phyloP scores from a whole-genome alignment of 2,113 vertebrate genomes.

The Nanger granti region DNA sequence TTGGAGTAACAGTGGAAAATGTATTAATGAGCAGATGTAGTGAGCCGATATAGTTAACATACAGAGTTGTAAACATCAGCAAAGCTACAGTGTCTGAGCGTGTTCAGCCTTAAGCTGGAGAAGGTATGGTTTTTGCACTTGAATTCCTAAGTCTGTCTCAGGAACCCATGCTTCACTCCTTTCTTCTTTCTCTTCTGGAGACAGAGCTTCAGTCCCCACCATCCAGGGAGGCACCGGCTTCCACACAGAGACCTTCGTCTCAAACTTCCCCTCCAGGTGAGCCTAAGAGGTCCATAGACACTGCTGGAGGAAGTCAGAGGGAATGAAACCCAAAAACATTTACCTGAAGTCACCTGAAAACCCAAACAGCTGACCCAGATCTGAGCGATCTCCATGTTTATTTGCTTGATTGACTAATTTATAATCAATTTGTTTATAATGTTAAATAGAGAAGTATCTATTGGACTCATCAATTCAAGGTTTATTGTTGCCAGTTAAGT shows the following conservation, averaged over 20 bases:
- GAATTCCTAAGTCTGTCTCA: background rate
- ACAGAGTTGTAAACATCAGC: background rate
- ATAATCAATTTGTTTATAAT: background rate
- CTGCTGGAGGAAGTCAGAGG: background rate
- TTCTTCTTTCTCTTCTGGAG: background rate
- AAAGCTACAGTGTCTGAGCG: too few relatives aligned
- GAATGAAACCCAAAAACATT: background rate
- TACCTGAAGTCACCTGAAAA: background rate
- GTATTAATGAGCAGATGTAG: background rate
- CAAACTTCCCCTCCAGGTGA: background rate
- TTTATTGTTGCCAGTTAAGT: background rate
- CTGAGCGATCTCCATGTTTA: background rate
- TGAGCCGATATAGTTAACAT: background rate
- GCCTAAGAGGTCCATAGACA: background rate
- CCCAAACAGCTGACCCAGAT: background rate
- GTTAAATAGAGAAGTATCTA: background rate
- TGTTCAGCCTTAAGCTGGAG: background rate
- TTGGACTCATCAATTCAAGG: background rate
- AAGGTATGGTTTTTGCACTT: background rate
- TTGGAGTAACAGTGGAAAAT: background rate
- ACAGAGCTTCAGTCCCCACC: background rate
- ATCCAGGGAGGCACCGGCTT: background rate
- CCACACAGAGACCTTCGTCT: background rate
- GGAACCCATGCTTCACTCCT: background rate
- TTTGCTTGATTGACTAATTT: background rate